phyloP scores from a whole-genome alignment of 2,113 vertebrate species.

The Myotis brandtii region DNA sequence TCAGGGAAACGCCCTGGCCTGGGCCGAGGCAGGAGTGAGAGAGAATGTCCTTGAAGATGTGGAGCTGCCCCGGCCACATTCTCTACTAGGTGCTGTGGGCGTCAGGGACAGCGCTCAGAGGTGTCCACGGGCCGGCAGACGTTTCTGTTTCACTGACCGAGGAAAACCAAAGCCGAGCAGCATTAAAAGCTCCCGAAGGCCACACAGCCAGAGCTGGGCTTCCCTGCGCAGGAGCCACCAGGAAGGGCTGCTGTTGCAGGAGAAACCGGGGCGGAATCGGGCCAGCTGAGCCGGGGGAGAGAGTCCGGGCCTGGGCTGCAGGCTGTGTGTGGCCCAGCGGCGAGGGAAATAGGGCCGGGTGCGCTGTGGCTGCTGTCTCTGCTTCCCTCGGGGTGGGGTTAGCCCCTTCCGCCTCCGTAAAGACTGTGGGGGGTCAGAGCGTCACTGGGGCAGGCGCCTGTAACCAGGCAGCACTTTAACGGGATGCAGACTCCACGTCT shows the following conservation, averaged over 20 bases:
- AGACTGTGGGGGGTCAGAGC: background rate
- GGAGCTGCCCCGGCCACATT: no score
- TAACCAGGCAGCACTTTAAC: background rate
- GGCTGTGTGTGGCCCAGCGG: background rate
- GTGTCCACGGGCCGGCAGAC: background rate
- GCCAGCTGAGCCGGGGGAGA: background rate
- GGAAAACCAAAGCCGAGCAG: background rate
- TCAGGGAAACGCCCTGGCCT: background rate
- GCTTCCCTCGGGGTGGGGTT: background rate
- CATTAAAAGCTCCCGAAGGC: background rate
- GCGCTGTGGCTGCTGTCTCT: background rate
- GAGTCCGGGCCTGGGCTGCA: background rate
- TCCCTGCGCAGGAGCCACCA: background rate
- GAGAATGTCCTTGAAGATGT: no score
- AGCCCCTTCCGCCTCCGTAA: background rate
- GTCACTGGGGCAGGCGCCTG: rapidly evolving
- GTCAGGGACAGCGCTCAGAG: background rate
- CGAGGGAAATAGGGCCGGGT: background rate
- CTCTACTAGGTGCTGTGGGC: background rate
- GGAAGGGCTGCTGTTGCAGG: background rate
- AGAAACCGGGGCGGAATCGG: background rate
- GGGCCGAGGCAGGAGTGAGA: background rate
- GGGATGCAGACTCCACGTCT: background rate
- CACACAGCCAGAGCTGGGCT: background rate
- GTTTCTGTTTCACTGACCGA: background rate